Conservation (phyloP, 1,140 invertebrate species). For the Chrysopa pallens region DNA sequence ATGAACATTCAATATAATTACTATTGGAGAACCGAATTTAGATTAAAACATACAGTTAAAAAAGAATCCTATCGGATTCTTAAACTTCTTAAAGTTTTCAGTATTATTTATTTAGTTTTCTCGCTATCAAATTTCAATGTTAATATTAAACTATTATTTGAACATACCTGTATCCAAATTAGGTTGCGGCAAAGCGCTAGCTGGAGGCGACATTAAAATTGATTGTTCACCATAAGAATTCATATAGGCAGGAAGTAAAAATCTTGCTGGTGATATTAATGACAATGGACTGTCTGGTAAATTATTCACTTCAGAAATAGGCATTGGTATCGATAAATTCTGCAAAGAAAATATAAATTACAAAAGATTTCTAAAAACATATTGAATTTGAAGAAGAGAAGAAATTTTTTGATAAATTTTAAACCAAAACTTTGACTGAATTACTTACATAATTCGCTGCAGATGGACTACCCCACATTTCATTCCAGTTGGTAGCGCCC, state of each 20-base stretch:
- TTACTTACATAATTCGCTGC: not conserved
- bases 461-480: not conserved
- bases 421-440: not conserved
- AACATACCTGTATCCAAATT: conserved; percentile 4
- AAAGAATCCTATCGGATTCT: no score
- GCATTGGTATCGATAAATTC: conserved; percentile 16
- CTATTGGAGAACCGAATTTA: no score
- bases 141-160: no score
- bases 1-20: no score
- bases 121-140: no score
- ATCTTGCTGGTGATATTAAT: conserved; percentile 15
- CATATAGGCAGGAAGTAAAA: conserved; percentile 9
- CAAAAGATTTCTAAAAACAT: not conserved
- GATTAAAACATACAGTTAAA: no score
- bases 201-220: conserved; percentile 10
- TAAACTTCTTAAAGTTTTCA: no score
- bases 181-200: conserved; percentile 16
- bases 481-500: not conserved
- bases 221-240: conserved; percentile 9
- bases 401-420: not conserved
- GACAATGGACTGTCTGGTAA: conserved; percentile 9
- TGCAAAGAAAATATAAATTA: conserved; percentile 5
- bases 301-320: conserved; percentile 11
- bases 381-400: not conserved
- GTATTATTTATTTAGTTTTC: no score